These are phyloP conservation scores for Agapornis roseicollis DNA, from an alignment of 2,113 vertebrate species.

Conservation along the genomic window DNA sequence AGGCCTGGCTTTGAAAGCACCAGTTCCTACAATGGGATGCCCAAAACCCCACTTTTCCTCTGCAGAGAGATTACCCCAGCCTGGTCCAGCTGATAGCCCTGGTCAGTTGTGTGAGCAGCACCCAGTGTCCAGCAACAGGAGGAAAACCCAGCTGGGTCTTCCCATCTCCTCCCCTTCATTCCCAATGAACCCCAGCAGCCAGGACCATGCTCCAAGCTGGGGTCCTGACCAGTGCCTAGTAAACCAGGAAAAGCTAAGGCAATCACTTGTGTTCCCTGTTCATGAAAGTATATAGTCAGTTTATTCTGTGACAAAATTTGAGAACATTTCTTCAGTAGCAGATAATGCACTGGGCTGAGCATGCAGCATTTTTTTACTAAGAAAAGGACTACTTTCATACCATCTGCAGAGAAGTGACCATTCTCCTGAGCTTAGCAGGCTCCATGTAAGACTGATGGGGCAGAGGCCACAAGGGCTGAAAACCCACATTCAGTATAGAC, in stretches of 20 bases:
- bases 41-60: background rate
- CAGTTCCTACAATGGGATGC: background rate
- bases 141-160: background rate
- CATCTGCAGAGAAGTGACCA: background rate
- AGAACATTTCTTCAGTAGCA: background rate
- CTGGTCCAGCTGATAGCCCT: background rate
- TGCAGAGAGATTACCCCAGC: background rate
- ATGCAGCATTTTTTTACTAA: background rate
- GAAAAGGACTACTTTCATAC: background rate
- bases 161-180: background rate
- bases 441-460: accelerated
- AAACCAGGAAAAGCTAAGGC: background rate
- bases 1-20: background rate
- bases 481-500: accelerated
- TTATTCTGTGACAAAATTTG: background rate
- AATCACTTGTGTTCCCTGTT: background rate
- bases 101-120: accelerated
- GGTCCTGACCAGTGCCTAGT: accelerated
- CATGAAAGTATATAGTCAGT: accelerated
- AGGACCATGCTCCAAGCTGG: background rate
- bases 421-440: background rate
- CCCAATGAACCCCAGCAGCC: background rate
- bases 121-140: too few species aligned
- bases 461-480: background rate
- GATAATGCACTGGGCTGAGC: background rate